Base-by-base conservation (phyloP, 1,140 invertebrate genomes). In the Heliothis subflexa region DNA sequence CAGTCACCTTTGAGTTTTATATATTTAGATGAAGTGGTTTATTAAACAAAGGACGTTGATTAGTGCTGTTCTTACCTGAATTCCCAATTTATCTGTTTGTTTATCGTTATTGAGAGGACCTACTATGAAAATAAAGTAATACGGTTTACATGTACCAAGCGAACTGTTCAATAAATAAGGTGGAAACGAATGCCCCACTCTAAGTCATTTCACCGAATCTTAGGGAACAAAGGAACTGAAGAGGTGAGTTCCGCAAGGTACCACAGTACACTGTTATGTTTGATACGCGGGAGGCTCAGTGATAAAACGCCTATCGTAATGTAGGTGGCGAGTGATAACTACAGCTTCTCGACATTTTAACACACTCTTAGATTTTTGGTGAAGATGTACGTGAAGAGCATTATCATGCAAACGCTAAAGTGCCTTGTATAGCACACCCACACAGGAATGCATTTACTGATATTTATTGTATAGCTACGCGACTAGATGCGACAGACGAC, bases 241-340 rank as follows among this genome's bases (percentile, higher is more conserved):
- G 70, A 59, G 66, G 68, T 70, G 66, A 59, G 72, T 55, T 66
- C 59, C 49, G 61, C 50, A 76, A 76, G 74, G 74, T 76, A 11
- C 61, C 61, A 76, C 21, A 11, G 47, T 61, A 66, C 74, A 47
- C 50, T 79, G 78, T 85, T 80, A 78, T 81, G 76, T 80, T 84
- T 84, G 81, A 86, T 83, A 79, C 76, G 57, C 75, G 82, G 78
- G 66, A 70, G 79, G 78, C 72, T 52, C 72, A 79, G 85, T 82
- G 82, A 85, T 86, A 86, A 83, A 86, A 83, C 79, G 81, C 52
- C 79, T 79, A 79, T 78, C 78, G 80, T 78, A 77, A 81, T 78
- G 80, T 77, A 59, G 66, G 62, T 57, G 54, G 70, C 45, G 16
- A 18, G 16, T n/a, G 25, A n/a, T 52, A 78, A 83, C 78, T 68